A percentile compares a stretch with the other conserved stretches of the same genome.
phyloP scores from a whole-genome alignment of 2,797 vertebrate genomes.

The Okamejei kenojei region DNA sequence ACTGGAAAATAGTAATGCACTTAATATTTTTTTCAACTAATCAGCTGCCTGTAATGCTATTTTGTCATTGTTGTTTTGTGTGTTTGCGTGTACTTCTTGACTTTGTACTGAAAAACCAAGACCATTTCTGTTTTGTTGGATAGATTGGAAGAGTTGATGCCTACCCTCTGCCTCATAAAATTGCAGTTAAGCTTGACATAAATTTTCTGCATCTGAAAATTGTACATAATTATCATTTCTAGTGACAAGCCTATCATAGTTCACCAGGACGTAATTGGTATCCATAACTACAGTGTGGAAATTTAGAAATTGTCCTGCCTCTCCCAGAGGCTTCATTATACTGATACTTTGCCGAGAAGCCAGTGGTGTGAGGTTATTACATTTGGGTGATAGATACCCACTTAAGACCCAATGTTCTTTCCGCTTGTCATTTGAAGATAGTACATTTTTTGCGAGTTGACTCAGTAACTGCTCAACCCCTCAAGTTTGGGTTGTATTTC shows the following conservation, averaged over 20 bases:
- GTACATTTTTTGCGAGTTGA: neutral
- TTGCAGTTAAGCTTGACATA: too few relatives aligned
- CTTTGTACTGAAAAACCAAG: conserved; percentile 7
- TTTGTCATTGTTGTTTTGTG: neutral
- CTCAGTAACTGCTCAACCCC: neutral
- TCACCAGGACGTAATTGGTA: neutral
- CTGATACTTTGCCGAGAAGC: neutral
- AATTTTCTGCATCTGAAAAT: neutral
- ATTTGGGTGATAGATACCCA: neutral
- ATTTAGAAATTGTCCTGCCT: neutral
- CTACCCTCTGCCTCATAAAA: neutral
- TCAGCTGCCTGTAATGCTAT: neutral
- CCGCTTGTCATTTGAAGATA: neutral
- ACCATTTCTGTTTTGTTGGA: conserved; percentile 14
- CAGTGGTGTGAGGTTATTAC: neutral
- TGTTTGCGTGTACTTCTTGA: neutral
- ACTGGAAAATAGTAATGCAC: neutral
- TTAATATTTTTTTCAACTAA: neutral
- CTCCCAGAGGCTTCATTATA: neutral
- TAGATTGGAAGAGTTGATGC: neutral
- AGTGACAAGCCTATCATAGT: neutral
- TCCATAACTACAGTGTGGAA: neutral
- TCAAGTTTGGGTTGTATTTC: too few relatives aligned
- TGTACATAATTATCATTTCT: neutral
- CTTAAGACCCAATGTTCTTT: neutral